Evolutionary conservation across 2,888 invertebrate species (phyloP).

Genomic region (Incurvaria masculella): DNA sequence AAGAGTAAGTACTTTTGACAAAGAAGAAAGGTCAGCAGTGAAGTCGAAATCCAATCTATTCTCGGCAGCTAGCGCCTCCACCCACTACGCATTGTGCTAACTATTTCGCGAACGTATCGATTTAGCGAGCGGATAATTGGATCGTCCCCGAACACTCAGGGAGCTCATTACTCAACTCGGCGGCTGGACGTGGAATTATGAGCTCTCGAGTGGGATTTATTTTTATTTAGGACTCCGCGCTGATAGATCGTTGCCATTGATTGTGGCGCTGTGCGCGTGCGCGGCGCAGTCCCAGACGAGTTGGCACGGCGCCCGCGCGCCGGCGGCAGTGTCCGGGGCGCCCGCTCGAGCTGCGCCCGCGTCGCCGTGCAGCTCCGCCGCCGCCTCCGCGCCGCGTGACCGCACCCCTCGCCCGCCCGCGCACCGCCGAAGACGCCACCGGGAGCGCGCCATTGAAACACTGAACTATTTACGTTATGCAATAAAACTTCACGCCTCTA

Average conservation of each 20-base stretch:
- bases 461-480: background rate
- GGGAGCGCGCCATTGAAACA: background rate
- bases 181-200: background rate
- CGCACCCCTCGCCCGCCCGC: background rate
- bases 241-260: constrained; percentile 3
- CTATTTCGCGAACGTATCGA: too few relatives aligned
- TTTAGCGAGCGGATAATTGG: too few relatives aligned
- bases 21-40: too few relatives aligned
- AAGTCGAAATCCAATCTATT: too few relatives aligned
- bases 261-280: constrained; percentile 1
- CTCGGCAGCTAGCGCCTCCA: too few relatives aligned
- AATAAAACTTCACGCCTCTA: background rate
- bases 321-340: constrained; percentile 37
- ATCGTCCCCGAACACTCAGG: too few relatives aligned
- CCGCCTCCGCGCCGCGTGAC: background rate
- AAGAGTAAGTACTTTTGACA: too few relatives aligned
- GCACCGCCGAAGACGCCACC: background rate
- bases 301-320: constrained; percentile 10
- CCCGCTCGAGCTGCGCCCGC: constrained; percentile 40
- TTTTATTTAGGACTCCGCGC: background rate
- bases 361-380: constrained; percentile 15
- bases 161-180: background rate
- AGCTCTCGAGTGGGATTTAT: background rate
- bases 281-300: background rate
- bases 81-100: too few relatives aligned